Evolutionary conservation across 2,797 vertebrate genomes (phyloP).

Genomic region (Urosaurus nigricauda): DNA sequence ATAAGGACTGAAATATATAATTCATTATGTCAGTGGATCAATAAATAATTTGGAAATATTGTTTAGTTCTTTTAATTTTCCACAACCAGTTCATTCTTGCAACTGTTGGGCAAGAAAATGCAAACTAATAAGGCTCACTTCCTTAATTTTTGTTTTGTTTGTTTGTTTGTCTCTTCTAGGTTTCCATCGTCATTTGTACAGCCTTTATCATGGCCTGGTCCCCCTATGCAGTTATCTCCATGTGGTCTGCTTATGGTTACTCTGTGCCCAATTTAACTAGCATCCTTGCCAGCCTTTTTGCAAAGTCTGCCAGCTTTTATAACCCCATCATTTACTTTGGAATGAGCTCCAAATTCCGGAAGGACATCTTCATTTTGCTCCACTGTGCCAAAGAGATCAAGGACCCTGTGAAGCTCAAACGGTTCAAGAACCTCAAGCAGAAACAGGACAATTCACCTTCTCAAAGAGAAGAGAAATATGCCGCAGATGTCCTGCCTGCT

Average conservation of each 20-base stretch:
- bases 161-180: constrained; percentile 73
- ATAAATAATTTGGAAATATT: background rate
- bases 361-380: constrained; percentile 81
- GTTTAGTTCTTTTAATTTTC: background rate
- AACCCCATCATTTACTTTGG: constrained; percentile 92
- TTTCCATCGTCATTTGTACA: constrained; percentile 89
- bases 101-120: background rate
- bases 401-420: constrained; percentile 84
- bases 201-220: constrained; percentile 92
- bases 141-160: background rate
- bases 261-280: constrained; percentile 87
- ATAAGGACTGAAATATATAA: background rate
- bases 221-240: constrained; percentile 92
- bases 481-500: constrained; percentile 48
- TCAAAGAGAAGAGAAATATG: constrained; percentile 60
- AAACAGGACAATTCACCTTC: constrained; percentile 73
- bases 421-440: constrained; percentile 82
- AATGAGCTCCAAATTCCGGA: constrained; percentile 90
- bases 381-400: constrained; percentile 79
- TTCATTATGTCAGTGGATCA: background rate
- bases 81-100: background rate
- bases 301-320: constrained; percentile 91
- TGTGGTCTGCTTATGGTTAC: constrained; percentile 89
- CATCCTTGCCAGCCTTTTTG: constrained; percentile 88
- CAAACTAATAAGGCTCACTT: background rate